Percentiles rank a stretch among this genome's conserved stretches.
Evolutionary conservation across 2,888 invertebrate genomes (phyloP).

Genomic region (Oscheius sp.): DNA sequence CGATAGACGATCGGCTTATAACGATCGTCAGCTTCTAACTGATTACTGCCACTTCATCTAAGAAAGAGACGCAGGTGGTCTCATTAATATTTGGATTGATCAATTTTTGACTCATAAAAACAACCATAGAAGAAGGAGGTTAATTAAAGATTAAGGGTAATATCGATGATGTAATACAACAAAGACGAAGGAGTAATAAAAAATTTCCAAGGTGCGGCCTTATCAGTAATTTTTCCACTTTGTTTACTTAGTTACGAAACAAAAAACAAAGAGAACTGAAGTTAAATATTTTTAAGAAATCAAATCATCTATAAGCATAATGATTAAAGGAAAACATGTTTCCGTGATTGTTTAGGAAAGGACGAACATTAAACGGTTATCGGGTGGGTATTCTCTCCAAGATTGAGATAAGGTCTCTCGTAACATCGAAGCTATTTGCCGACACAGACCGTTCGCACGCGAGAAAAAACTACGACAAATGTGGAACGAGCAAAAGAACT

Average conservation of each 20-base stretch:
- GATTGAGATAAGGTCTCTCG: background rate
- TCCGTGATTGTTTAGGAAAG: background rate
- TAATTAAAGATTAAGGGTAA: no score
- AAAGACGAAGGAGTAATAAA: no score
- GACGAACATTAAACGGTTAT: slow-evolving; percentile 13
- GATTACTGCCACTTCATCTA: background rate
- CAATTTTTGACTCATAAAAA: background rate
- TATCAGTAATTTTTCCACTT: no score
- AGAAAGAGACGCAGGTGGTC: background rate
- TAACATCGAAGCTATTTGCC: background rate
- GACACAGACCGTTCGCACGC: background rate
- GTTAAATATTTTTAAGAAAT: no score
- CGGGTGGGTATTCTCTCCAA: slow-evolving; percentile 6
- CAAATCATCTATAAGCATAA: no score
- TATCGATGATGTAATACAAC: no score
- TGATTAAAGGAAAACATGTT: no score
- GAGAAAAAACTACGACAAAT: background rate
- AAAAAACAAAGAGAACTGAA: background rate
- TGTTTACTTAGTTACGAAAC: background rate
- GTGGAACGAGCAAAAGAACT: background rate
- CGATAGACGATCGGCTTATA: slow-evolving; percentile 15
- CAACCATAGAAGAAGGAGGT: background rate
- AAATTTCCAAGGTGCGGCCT: no score
- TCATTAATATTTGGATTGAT: slow-evolving; percentile 7
- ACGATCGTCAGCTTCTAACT: slow-evolving; percentile 19